Conservation (phyloP, 2,888 invertebrate genomes). For the Nomada fabriciana region DNA sequence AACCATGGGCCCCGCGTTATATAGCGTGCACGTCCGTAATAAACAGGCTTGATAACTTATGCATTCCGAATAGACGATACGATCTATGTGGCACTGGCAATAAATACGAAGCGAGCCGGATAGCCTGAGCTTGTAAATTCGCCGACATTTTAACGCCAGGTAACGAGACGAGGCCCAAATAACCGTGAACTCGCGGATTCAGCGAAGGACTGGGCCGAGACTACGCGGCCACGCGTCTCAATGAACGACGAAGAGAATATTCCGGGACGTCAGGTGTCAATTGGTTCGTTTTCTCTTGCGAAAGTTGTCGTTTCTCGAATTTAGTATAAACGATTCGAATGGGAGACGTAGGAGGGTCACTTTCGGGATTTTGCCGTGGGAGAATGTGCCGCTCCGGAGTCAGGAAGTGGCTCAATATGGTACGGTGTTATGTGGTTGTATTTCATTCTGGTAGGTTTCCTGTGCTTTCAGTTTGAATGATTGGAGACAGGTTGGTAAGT, state of each 20-base stretch:
- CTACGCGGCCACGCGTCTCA: background rate
- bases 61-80: constrained; percentile 70
- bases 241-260: background rate
- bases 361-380: constrained; percentile 10
- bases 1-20: constrained; percentile 56
- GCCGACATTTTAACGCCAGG: constrained; percentile 36
- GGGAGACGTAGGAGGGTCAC: constrained; percentile 5
- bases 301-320: background rate
- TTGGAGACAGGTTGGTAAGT: background rate
- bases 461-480: background rate
- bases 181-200: background rate
- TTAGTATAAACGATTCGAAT: no score
- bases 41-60: constrained; percentile 74
- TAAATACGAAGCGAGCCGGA: constrained; percentile 65
- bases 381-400: constrained; percentile 5
- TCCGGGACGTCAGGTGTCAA: background rate
- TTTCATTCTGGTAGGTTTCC: background rate
- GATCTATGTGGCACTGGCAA: constrained; percentile 67
- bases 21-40: constrained; percentile 68
- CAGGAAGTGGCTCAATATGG: constrained; percentile 11
- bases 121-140: constrained; percentile 59
- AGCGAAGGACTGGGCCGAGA: no score
- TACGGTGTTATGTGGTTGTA: background rate
- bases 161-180: constrained; percentile 17
- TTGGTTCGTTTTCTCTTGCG: background rate